These are phyloP conservation scores for Heliothis peltigera DNA, from an alignment of 2,888 invertebrate genomes.

Conservation along the genomic window DNA sequence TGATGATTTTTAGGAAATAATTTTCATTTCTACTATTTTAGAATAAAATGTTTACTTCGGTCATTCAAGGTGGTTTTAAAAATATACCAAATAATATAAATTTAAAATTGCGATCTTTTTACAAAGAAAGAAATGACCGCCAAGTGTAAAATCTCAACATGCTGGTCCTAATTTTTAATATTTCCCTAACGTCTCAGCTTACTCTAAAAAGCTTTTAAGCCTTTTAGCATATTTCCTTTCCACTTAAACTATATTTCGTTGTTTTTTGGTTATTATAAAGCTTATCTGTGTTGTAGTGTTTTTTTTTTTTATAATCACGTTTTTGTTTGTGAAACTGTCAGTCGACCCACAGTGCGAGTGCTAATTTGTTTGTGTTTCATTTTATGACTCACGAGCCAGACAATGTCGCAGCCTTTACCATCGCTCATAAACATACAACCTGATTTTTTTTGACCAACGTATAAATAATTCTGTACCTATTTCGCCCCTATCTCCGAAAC, in stretches of 20 bases:
- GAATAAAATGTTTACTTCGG: too few relatives aligned
- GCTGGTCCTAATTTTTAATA: constrained; percentile 55
- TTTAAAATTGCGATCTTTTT: neutral
- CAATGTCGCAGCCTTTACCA: constrained; percentile 50
- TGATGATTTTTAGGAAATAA: neutral
- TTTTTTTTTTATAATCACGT: constrained; percentile 6
- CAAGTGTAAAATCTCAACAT: constrained; percentile 22
- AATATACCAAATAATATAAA: neutral
- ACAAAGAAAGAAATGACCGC: constrained; percentile 9
- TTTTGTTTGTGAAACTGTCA: constrained; percentile 23
- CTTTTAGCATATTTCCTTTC: constrained; percentile 59
- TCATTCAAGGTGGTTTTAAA: accelerated
- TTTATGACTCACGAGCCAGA: constrained; percentile 57
- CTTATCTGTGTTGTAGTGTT: neutral
- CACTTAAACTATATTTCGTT: constrained; percentile 38
- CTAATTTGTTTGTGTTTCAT: constrained; percentile 55
- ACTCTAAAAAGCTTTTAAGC: constrained; percentile 64
- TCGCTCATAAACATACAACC: constrained; percentile 48
- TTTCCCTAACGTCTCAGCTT: constrained; percentile 60
- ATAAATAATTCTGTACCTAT: constrained; percentile 52
- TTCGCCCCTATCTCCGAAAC: constrained; percentile 60
- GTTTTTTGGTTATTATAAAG: constrained; percentile 27
- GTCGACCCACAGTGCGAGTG: constrained; percentile 18
- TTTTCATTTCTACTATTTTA: too few relatives aligned
- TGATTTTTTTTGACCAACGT: constrained; percentile 59